These are phyloP conservation scores for Ischnus inquisitorius DNA, from an alignment of 2,888 invertebrate species.

Conservation along the genomic window DNA sequence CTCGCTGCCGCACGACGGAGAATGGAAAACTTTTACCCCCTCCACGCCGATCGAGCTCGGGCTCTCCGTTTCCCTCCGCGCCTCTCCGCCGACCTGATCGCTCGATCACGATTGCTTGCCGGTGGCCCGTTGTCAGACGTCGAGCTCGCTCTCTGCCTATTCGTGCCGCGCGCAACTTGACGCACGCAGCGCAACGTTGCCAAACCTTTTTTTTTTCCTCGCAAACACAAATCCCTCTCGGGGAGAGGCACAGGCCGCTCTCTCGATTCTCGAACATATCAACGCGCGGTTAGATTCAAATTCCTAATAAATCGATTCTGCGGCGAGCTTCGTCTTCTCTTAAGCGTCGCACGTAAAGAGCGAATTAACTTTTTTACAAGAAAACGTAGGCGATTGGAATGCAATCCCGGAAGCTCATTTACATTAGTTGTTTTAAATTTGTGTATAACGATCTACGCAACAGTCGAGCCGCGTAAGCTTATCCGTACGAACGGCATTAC, in stretches of 20 bases:
- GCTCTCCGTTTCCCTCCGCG: conserved; percentile 45
- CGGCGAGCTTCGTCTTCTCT: not conserved
- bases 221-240: not conserved
- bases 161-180: conserved; percentile 80
- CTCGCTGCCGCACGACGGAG: conserved; percentile 21
- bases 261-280: conserved; percentile 36
- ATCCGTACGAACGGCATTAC: not conserved
- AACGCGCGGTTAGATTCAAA: conserved; percentile 68
- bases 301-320: conserved; percentile 53
- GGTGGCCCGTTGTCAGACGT: conserved; percentile 70
- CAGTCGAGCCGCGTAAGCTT: not conserved
- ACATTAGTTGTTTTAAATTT: not conserved
- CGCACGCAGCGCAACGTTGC: conserved; percentile 78
- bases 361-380: not conserved
- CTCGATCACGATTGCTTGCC: conserved; percentile 49
- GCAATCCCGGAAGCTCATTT: not conserved
- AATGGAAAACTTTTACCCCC: conserved; percentile 68
- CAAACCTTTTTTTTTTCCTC: conserved; percentile 66
- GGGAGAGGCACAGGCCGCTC: conserved; percentile 19
- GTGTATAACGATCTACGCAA: not conserved
- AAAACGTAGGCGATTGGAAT: no score
- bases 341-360: not conserved
- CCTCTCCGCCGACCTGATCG: conserved; percentile 43
- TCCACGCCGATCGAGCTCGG: conserved; percentile 19
- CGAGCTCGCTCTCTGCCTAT: conserved; percentile 70